These are phyloP conservation scores for Echiichthys vipera DNA, from an alignment of 2,797 vertebrate species.

Conservation along the genomic window DNA sequence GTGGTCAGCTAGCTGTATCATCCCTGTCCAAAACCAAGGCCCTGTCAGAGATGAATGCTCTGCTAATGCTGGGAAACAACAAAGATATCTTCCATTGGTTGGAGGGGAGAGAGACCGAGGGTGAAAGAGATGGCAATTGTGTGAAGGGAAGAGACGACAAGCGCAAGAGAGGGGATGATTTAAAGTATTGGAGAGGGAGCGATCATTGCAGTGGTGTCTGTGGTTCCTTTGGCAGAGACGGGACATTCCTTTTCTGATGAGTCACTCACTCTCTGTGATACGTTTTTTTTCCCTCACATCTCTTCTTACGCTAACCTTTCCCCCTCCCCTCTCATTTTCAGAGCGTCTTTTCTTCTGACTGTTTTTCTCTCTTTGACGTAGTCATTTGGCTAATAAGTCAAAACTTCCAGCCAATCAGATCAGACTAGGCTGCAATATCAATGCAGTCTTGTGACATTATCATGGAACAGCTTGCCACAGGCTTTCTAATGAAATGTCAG, in stretches of 20 bases:
- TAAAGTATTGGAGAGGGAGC: slow-evolving; percentile 51
- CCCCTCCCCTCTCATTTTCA: slow-evolving; percentile 11
- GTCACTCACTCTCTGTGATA: slow-evolving; percentile 70
- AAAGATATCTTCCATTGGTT: slow-evolving; percentile 21
- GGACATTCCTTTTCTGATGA: slow-evolving; percentile 81
- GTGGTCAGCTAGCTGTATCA: slow-evolving; percentile 37
- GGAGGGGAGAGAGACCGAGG: not conserved
- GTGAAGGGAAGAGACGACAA: slow-evolving; percentile 27
- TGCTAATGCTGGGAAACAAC: slow-evolving; percentile 28
- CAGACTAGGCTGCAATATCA: slow-evolving; percentile 17
- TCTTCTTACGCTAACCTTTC: slow-evolving; percentile 29
- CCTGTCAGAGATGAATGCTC: slow-evolving; percentile 39
- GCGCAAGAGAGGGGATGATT: slow-evolving; percentile 50
- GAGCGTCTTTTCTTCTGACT: slow-evolving; percentile 16
- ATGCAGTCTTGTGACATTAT: slow-evolving; percentile 47
- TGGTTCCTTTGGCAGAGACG: slow-evolving; percentile 75
- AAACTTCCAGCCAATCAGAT: slow-evolving; percentile 20
- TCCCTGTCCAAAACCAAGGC: slow-evolving; percentile 45
- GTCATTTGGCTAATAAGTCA: not conserved
- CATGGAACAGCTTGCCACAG: slow-evolving; percentile 27
- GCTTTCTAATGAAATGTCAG: slow-evolving; percentile 52
- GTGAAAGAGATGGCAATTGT: slow-evolving; percentile 55
- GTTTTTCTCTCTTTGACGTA: not conserved
- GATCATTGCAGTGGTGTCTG: slow-evolving; percentile 68
- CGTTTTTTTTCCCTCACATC: slow-evolving; percentile 52